Evolutionary conservation across 2,797 vertebrate species (phyloP).

Genomic region (Lithobates sylvaticus): DNA sequence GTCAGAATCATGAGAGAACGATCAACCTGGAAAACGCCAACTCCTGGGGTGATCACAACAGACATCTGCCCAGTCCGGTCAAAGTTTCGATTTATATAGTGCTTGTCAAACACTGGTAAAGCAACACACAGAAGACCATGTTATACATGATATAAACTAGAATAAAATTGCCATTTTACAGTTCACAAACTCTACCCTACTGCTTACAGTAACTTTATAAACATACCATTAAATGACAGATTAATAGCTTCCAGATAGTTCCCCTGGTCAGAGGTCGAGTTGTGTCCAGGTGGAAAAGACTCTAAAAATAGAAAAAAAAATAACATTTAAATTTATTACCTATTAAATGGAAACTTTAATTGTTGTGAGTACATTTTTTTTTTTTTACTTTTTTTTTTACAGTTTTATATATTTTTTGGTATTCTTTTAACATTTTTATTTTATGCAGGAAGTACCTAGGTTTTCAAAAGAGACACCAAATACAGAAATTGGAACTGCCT

Average conservation of each 20-base stretch:
- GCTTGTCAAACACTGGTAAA: slow-evolving; percentile 93
- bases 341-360: too few species aligned
- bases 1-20: slow-evolving; percentile 97
- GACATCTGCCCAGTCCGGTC: slow-evolving; percentile 98
- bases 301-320: slow-evolving; percentile 74
- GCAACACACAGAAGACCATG: slow-evolving; percentile 6
- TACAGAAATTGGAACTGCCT: too few species aligned
- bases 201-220: not conserved
- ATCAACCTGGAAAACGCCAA: slow-evolving; percentile 97
- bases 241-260: slow-evolving; percentile 99
- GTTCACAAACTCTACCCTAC: not conserved
- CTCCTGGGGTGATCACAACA: slow-evolving; percentile 95
- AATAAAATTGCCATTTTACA: not conserved
- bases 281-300: slow-evolving; percentile 88
- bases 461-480: too few species aligned
- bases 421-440: too few species aligned
- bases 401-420: too few species aligned
- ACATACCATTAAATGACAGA: slow-evolving; percentile 91
- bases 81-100: slow-evolving; percentile 98
- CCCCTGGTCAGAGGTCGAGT: slow-evolving; percentile 94
- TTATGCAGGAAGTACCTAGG: too few species aligned
- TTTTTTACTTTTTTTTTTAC: too few species aligned
- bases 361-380: not conserved
- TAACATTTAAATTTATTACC: too few species aligned
- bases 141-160: not conserved